A percentile compares a stretch with the other conserved stretches of the same genome.
phyloP scores from a whole-genome alignment of 2,888 invertebrate species.

The Laothoe populi region DNA sequence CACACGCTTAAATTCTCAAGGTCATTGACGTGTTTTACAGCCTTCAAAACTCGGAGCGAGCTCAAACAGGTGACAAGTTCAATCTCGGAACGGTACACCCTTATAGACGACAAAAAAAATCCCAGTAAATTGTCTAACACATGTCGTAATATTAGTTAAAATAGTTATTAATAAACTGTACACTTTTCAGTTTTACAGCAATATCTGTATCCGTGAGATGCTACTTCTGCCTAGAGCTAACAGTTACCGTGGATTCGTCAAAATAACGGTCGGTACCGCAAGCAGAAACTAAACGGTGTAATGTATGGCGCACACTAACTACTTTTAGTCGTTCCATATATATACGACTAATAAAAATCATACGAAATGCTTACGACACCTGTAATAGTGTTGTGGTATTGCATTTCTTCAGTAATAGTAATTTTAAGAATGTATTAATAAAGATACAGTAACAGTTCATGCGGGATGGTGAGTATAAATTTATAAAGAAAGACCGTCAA shows the following conservation, averaged over 20 bases:
- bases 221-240: background rate
- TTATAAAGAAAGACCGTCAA: too few relatives aligned
- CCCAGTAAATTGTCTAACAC: background rate
- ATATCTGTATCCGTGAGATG: background rate
- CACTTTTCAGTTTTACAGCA: slow-evolving; percentile 3
- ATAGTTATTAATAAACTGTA: background rate
- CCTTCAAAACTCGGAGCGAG: too few relatives aligned
- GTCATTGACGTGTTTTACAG: too few relatives aligned
- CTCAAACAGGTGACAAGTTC: too few relatives aligned
- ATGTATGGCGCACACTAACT: background rate
- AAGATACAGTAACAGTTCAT: too few relatives aligned
- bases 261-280: slow-evolving; percentile 8
- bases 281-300: background rate
- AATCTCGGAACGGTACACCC: too few relatives aligned
- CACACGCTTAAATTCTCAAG: too few relatives aligned
- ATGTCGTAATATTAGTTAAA: background rate
- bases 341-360: too few relatives aligned
- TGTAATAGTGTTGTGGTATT: background rate
- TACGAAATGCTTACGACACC: too few relatives aligned
- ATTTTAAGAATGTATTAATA: too few relatives aligned
- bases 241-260: slow-evolving; percentile 3
- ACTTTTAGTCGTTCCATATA: background rate
- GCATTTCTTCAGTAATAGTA: background rate
- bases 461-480: too few relatives aligned
- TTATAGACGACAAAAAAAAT: too few relatives aligned